Base-by-base conservation (phyloP, 2,113 vertebrate genomes). In the Lophius piscatorius region DNA sequence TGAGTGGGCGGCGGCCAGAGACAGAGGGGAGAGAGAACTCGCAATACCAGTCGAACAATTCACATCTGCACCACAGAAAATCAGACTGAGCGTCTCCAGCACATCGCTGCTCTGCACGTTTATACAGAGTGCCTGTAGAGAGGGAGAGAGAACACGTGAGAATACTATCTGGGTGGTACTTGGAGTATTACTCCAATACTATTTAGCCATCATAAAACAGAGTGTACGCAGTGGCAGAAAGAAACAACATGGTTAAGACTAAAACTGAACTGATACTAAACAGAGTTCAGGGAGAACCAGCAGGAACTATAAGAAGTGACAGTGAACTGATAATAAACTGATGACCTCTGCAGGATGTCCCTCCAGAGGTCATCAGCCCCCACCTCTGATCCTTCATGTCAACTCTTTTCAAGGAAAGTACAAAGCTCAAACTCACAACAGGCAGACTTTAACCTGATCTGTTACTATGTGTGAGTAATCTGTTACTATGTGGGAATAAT, bases 51-150 rank as follows among this genome's bases (percentile, higher is more conserved):
- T 93, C 59, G 88, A 87, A 78, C 95, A 95, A 87, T 76, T 92
- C 29, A 93, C 93, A 47, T 93, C 90, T 0, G 97, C 96, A 9
- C 97, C 97, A 0, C 96, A 98, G 87, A 97, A 98, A 39, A 98
- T 85, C 62, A 98, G 91, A 0, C 95, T 91, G 34, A 97, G 85
- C 0, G 95, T 96, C 91, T 98, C 97, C 0, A 93, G 91, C 78
- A 98, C 88, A 87, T 98, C 97, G 2, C 91, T 89, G 73, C 95
- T 93, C 83, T 95, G 94, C 47, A 95, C 94, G 0, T 95, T 92
- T 0, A 84, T 93, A 69, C 95, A 96, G 42, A 98, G 84, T 13
- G 96, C 97, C 97, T 98, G 40, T 16, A 20, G 16, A 58, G 18
- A 49, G 40, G 44, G 11, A 3, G 21, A 0, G 29, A 20, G 21